A percentile compares a stretch with the other conserved stretches of the same genome.
These are phyloP conservation scores for Apodemia duryi DNA, from an alignment of 2,888 invertebrate species.

Conservation along the genomic window DNA sequence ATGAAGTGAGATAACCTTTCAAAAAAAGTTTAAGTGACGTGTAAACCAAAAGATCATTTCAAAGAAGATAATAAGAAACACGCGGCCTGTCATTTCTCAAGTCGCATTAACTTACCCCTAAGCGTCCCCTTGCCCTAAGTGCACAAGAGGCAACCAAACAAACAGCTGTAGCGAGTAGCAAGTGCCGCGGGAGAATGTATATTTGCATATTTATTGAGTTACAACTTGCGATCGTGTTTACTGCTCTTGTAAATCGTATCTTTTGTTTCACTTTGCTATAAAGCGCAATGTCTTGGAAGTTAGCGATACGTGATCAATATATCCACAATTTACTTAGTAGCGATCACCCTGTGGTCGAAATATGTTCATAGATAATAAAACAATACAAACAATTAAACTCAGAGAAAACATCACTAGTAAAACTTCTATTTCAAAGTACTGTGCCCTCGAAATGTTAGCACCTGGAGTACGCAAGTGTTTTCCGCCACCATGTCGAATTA, in stretches of 20 bases:
- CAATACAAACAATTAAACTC: no score
- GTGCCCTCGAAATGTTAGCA: conserved; percentile 34
- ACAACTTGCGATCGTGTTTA: conserved; percentile 14
- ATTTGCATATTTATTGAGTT: conserved; percentile 41
- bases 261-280: not conserved
- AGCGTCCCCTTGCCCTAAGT: conserved; percentile 19
- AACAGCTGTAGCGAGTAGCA: conserved; percentile 21
- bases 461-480: conserved; percentile 39
- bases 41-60: no score
- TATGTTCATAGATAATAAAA: no score
- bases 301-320: not conserved
- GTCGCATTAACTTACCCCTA: conserved; percentile 24
- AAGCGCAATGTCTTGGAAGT: not conserved
- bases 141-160: conserved; percentile 24
- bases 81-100: conserved; percentile 18
- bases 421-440: conserved; percentile 36
- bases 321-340: no score
- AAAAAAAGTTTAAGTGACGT: no score
- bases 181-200: conserved; percentile 29
- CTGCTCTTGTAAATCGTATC: not conserved
- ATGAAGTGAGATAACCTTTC: no score
- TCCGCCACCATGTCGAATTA: conserved; percentile 39
- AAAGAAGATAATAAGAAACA: conserved; percentile 3
- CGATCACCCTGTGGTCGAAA: no score
- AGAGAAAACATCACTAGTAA: conserved; percentile 16